These are phyloP conservation scores for Drosophila nebulosa DNA, from an alignment of 1,140 invertebrate genomes.

Conservation along the genomic window DNA sequence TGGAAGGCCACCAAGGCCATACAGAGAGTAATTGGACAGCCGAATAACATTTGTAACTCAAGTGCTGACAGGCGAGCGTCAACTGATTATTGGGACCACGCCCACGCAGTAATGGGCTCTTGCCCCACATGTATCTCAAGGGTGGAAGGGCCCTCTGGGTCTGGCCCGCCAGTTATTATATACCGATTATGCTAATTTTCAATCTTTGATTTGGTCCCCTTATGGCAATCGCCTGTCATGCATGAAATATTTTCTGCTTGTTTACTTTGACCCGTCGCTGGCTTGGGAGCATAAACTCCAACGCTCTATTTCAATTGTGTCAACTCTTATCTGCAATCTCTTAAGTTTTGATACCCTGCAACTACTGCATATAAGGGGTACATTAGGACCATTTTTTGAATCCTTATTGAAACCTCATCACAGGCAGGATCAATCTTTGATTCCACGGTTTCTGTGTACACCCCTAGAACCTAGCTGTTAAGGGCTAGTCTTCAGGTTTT, in stretches of 20 bases:
- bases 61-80: conserved; percentile 43
- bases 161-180: conserved; percentile 45
- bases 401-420: too few relatives aligned
- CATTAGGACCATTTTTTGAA: background rate
- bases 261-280: conserved; percentile 26
- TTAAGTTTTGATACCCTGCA: background rate
- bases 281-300: conserved; percentile 14
- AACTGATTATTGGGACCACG: conserved; percentile 50
- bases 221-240: conserved; percentile 14
- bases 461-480: too few relatives aligned
- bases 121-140: conserved; percentile 17
- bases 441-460: too few relatives aligned
- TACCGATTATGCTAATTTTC: conserved; percentile 71
- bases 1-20: conserved; percentile 29
- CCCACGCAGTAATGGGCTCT: conserved; percentile 15
- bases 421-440: too few relatives aligned
- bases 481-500: background rate
- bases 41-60: conserved; percentile 14
- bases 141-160: conserved; percentile 7
- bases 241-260: conserved; percentile 28
- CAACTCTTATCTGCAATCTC: conserved; percentile 35
- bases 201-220: conserved; percentile 37
- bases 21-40: conserved; percentile 3
- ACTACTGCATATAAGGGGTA: background rate
- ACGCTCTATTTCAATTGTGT: conserved; percentile 38